phyloP scores from a whole-genome alignment of 2,113 vertebrate species.

The Tragelaphus strepsiceros region DNA sequence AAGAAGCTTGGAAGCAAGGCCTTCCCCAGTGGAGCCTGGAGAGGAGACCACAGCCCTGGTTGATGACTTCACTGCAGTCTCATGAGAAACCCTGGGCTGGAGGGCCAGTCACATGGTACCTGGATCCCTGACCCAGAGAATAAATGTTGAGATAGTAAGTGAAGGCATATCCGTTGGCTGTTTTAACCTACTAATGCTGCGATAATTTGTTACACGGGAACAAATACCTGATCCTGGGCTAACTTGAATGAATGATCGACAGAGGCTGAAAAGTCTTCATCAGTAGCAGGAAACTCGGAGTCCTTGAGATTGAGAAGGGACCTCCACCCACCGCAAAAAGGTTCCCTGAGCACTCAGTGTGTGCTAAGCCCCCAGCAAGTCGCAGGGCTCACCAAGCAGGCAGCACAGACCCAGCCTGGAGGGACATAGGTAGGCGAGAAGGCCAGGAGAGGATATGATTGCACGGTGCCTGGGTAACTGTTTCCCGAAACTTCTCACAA shows the following conservation, averaged over 20 bases:
- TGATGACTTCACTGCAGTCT: not conserved
- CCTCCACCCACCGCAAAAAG: not conserved
- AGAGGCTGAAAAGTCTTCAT: not conserved
- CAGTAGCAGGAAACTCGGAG: not conserved
- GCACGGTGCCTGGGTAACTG: rapidly evolving
- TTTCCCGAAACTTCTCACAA: not conserved
- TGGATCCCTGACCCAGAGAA: not conserved
- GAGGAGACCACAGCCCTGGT: not conserved
- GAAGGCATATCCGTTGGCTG: not conserved
- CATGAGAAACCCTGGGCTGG: not conserved
- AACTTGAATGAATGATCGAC: not conserved
- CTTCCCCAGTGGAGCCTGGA: not conserved
- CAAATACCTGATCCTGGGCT: not conserved
- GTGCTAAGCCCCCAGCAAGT: no score
- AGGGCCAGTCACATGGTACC: rapidly evolving
- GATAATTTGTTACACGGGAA: not conserved
- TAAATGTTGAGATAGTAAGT: not conserved
- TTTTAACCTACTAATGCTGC: not conserved
- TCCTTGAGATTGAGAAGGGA: not conserved
- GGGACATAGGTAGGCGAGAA: rapidly evolving
- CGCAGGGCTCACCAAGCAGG: not conserved
- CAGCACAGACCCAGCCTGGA: not conserved
- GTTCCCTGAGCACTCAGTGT: rapidly evolving
- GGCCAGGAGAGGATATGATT: not conserved
- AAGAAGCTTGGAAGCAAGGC: not conserved